Evolutionary conservation across 1,140 invertebrate species (phyloP), one percentile per base, ranked within the genome.

Genomic region (Atta cephalotes): DNA sequence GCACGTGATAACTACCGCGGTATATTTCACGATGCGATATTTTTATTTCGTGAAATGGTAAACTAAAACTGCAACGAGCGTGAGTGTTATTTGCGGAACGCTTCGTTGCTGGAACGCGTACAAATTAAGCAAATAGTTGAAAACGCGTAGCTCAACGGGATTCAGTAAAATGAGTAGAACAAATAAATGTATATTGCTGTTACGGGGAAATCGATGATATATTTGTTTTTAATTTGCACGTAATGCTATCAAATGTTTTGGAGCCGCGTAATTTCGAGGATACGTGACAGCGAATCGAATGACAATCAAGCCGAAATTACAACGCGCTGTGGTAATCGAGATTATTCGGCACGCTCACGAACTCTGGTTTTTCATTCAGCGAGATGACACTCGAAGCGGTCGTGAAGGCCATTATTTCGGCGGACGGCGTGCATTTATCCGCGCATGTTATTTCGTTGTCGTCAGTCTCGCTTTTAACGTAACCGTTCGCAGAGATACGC

Each of bases 41-140:
- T 84, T 84, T 84, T 84, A 74, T 76, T 76, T 76, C 39, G 25
- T 18, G 68, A 74, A 76, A 84, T 74, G 70, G 65, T 49, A 28
- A 81, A 71, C 65, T 81, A 63, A 82, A 74, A 74, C 39, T 31
- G 68, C 70, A 70, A 62, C 68, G 56, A 31, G 28, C n/a, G 39
- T 16, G 68, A 71, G 49, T 45, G 70, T 45, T 84, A 84, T 84
- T 84, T 84, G 80, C 70, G 70, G 18, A 84, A 76, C 80, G 80
- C 14, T 76, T 76, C 25, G 70, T 58, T 56, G 56, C 12, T 31
- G 68, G n/a, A 49, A 74, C 51, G 80, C 80, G 70, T 56, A 28
- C 70, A 84, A 84, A 84, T 84, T 84, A 84, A 84, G 56, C 80
- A 84, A 84, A 84, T 84, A 76, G 80, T 84, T 76, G 70, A 74